Evolutionary conservation across 2,797 vertebrate species (phyloP).

Genomic region (Hirundo rustica): DNA sequence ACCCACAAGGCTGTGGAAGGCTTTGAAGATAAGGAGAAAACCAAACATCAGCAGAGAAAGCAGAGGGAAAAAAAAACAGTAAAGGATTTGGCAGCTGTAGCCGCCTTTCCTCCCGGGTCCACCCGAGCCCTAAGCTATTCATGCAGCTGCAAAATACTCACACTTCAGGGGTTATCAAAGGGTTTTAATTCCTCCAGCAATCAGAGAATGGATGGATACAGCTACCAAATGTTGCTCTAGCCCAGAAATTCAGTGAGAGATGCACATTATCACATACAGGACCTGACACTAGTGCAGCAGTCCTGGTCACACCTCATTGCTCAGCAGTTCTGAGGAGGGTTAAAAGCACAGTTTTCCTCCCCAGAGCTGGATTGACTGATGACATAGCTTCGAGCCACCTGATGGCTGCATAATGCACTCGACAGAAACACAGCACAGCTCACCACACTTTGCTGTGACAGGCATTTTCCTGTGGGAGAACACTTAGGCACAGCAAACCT

Average conservation of each 20-base stretch:
- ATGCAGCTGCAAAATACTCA: background rate
- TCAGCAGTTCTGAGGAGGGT: fast-evolving
- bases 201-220: background rate
- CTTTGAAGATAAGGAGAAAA: background rate
- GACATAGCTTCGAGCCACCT: background rate
- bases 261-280: background rate
- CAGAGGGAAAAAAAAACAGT: too few relatives aligned
- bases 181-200: background rate
- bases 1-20: background rate
- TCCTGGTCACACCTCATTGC: fast-evolving
- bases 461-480: background rate
- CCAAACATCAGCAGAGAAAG: background rate
- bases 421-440: background rate
- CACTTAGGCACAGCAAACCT: background rate
- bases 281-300: background rate
- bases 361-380: background rate
- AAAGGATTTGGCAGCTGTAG: background rate
- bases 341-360: background rate
- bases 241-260: background rate
- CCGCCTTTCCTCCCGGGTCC: background rate
- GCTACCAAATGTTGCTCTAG: background rate
- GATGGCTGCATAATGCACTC: background rate
- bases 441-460: background rate
- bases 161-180: background rate
- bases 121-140: background rate